Evolutionary conservation across 2,113 vertebrate genomes (phyloP).

Genomic region (Elaphurus davidianus): DNA sequence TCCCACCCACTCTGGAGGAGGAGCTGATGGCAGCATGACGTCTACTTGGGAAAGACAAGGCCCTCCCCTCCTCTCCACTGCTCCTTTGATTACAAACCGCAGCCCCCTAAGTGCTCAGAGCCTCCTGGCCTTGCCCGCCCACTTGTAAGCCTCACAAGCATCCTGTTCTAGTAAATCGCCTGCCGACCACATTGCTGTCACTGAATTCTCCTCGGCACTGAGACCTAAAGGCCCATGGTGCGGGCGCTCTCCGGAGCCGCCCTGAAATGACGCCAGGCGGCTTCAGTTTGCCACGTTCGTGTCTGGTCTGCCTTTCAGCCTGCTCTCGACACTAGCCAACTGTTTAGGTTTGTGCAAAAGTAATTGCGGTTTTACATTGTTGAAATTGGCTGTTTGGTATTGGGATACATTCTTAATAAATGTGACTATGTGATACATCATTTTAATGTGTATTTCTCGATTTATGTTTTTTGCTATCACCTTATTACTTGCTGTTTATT

Average conservation of each 20-base stretch:
- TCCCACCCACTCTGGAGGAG: background rate
- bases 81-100: background rate
- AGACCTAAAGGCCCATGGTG: background rate
- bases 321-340: background rate
- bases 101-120: background rate
- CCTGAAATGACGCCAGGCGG: background rate
- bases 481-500: background rate
- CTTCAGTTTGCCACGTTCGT: fast-evolving
- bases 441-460: background rate
- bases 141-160: background rate
- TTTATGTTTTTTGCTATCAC: background rate
- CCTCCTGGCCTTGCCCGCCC: background rate
- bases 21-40: background rate
- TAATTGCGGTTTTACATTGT: background rate
- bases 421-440: background rate
- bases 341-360: background rate
- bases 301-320: background rate
- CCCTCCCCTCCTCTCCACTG: background rate
- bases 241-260: fast-evolving
- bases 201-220: background rate
- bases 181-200: background rate
- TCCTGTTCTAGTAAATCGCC: background rate
- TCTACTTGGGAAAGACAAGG: background rate
- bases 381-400: background rate
- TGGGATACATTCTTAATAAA: background rate